A percentile compares a stretch with the other conserved stretches of the same genome.
Conservation (phyloP, 2,113 vertebrate genomes). For the Paracanthobrama guichenoti region DNA sequence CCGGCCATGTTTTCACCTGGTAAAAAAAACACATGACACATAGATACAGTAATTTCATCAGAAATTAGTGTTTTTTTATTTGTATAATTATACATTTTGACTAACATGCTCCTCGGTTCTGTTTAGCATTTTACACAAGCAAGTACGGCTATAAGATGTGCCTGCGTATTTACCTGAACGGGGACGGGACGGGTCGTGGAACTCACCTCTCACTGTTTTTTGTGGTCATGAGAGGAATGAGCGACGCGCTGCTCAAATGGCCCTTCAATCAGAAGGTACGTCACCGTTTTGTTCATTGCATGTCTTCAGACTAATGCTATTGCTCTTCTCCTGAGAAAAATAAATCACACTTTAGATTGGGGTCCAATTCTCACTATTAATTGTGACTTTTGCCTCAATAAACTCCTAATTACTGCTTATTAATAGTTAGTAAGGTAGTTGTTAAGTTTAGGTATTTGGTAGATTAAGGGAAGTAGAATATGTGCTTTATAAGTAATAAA, state of each 20-base stretch:
- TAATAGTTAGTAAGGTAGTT: no score
- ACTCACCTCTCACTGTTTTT: slow-evolving; percentile 95
- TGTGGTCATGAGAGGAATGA: slow-evolving; percentile 94
- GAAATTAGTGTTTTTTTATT: no score
- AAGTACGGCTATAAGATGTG: slow-evolving; percentile 99
- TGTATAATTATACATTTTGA: background rate
- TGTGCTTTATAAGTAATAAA: no score
- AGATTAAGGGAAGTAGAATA: no score
- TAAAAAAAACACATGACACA: slow-evolving; percentile 58
- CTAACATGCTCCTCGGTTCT: background rate
- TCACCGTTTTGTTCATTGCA: background rate
- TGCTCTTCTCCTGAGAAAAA: background rate
- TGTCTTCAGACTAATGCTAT: background rate
- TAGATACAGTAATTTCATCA: no score
- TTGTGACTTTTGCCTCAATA: no score
- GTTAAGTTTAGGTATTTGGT: no score
- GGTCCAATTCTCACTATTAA: no score
- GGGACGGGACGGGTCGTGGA: slow-evolving; percentile 90
- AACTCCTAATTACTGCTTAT: no score
- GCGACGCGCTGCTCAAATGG: slow-evolving; percentile 92
- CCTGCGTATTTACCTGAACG: slow-evolving; percentile 91
- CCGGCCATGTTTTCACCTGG: slow-evolving; percentile 98
- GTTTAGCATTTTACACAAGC: slow-evolving; percentile 92
- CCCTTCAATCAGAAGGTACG: slow-evolving; percentile 97
- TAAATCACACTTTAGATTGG: background rate